Evolutionary conservation across 2,797 vertebrate species (phyloP).

Genomic region (Esox lucius): DNA sequence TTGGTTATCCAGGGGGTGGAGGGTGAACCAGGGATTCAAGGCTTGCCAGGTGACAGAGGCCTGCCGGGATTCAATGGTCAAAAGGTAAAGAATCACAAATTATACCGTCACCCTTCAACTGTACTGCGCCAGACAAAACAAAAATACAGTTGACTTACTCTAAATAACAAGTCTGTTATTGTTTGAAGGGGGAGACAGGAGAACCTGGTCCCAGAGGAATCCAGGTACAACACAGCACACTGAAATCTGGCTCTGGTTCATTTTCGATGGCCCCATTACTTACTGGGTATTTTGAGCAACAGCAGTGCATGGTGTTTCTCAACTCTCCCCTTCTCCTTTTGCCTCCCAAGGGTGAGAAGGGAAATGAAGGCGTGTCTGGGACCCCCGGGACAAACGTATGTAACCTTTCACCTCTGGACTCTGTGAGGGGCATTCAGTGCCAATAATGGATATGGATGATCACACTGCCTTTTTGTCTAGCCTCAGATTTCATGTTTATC

Average conservation of each 20-base stretch:
- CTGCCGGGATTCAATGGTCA: slow-evolving; percentile 57
- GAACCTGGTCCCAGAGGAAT: slow-evolving; percentile 46
- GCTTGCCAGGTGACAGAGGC: slow-evolving; percentile 56
- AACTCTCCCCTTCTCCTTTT: neutral
- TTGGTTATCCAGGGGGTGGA: slow-evolving; percentile 38
- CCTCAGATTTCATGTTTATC: neutral
- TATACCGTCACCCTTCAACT: neutral
- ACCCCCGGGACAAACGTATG: slow-evolving; percentile 44
- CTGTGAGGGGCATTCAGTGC: neutral
- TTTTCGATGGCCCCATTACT: neutral
- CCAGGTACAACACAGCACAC: slow-evolving; percentile 40
- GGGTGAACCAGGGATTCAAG: slow-evolving; percentile 54
- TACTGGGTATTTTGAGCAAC: neutral
- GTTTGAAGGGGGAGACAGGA: slow-evolving; percentile 52
- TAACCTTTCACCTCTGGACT: slow-evolving; percentile 11
- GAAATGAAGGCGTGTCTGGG: slow-evolving; percentile 42
- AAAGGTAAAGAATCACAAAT: slow-evolving; percentile 45
- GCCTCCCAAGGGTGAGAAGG: slow-evolving; percentile 44
- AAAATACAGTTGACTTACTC: neutral
- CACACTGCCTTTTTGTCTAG: neutral
- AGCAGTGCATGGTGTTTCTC: neutral
- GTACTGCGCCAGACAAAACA: no score
- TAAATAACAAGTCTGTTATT: neutral
- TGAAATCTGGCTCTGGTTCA: neutral
- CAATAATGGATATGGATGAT: neutral